phyloP scores from a whole-genome alignment of 2,888 invertebrate genomes.

The Temnothorax ravouxi region DNA sequence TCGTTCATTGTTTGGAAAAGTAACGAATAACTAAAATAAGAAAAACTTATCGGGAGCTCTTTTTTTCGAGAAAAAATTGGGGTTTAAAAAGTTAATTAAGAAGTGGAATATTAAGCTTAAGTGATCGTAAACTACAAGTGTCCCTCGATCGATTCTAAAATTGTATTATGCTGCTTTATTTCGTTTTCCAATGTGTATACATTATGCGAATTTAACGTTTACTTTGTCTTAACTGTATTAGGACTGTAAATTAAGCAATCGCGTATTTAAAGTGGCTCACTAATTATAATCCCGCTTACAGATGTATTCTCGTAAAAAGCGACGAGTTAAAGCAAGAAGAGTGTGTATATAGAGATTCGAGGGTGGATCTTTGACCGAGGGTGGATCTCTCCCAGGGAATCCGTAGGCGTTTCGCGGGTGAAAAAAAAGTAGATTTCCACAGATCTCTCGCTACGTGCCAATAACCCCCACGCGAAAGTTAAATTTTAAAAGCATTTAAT shows the following conservation, averaged over 20 bases:
- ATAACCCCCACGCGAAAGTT: slow-evolving; percentile 71
- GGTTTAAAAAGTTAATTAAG: neutral
- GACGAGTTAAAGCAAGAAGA: slow-evolving; percentile 44
- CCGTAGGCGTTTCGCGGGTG: slow-evolving; percentile 16
- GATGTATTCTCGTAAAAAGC: neutral
- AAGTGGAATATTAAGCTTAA: neutral
- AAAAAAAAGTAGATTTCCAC: slow-evolving; percentile 69
- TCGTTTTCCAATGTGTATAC: neutral
- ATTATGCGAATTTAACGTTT: slow-evolving; percentile 15
- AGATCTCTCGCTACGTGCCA: slow-evolving; percentile 65
- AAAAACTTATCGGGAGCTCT: neutral
- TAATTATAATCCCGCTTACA: slow-evolving; percentile 14
- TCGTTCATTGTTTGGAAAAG: neutral
- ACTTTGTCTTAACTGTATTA: neutral
- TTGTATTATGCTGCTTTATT: neutral
- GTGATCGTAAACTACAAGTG: neutral
- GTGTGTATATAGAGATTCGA: slow-evolving; percentile 37
- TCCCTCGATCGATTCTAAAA: neutral
- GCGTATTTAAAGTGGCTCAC: neutral
- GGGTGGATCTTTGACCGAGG: slow-evolving; percentile 25
- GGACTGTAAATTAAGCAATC: neutral
- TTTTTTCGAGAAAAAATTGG: neutral
- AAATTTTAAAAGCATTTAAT: slow-evolving; percentile 80
- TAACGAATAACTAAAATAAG: neutral
- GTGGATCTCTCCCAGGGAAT: slow-evolving; percentile 62